Conservation (phyloP, 2,797 vertebrate genomes). For the Brotula barbata region DNA sequence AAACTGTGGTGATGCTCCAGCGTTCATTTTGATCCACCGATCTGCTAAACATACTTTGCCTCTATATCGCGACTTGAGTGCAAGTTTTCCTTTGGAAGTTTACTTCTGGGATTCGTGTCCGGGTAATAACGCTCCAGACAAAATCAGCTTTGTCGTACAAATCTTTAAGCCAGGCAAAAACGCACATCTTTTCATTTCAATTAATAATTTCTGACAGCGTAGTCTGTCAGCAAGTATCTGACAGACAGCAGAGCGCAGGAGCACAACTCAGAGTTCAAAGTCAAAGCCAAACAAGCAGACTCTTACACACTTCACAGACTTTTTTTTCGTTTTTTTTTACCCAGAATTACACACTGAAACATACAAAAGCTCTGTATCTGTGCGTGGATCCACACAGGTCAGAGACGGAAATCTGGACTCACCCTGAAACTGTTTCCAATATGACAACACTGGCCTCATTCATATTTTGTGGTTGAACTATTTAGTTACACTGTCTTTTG, state of each 20-base stretch:
- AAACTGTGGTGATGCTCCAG: not conserved
- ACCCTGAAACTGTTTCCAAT: conserved; percentile 57
- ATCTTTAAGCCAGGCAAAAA: conserved; percentile 10
- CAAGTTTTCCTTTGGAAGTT: not conserved
- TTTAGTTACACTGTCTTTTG: conserved; percentile 62
- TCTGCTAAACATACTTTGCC: not conserved
- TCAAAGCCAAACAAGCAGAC: conserved; percentile 23
- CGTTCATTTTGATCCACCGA: no score
- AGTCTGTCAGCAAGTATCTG: conserved; percentile 14
- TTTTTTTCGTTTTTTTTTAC: not conserved
- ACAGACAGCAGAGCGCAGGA: conserved; percentile 18
- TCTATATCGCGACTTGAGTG: conserved; percentile 11
- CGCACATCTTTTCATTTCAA: conserved; percentile 20
- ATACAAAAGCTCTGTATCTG: not conserved
- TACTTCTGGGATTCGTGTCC: conserved; percentile 19
- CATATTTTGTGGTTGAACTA: conserved; percentile 55
- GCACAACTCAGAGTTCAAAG: conserved; percentile 30
- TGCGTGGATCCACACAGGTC: conserved; percentile 27
- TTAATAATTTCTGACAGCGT: conserved; percentile 4
- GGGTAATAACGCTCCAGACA: conserved; percentile 1
- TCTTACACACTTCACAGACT: conserved; percentile 29
- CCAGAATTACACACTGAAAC: conserved; percentile 28
- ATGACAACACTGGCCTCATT: conserved; percentile 55
- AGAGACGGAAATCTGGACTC: conserved; percentile 41
- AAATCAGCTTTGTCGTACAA: conserved; percentile 8